Percentiles rank a stretch among this genome's conserved stretches.
Conservation (phyloP, 2,888 invertebrate species). For the Ectemnius lituratus region DNA sequence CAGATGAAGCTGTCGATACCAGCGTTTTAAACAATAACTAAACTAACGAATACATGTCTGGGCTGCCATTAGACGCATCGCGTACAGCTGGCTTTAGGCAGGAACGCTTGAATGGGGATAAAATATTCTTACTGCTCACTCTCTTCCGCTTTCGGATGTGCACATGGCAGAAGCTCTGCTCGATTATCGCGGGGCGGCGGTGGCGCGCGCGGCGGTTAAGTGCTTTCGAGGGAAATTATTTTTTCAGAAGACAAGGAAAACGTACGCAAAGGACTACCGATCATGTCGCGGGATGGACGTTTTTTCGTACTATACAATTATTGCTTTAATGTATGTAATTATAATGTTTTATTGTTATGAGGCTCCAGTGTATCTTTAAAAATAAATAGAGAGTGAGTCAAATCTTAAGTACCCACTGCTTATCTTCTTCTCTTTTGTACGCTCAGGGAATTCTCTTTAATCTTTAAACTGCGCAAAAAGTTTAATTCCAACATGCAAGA, state of each 20-base stretch:
- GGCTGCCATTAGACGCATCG: too few species aligned
- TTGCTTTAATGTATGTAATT: conserved; percentile 55
- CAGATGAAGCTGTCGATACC: too few species aligned
- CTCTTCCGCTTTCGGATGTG: conserved; percentile 52
- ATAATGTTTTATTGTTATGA: conserved; percentile 54
- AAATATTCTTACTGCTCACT: conserved; percentile 54
- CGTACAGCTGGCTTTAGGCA: not conserved
- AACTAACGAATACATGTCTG: too few species aligned
- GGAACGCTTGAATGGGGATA: conserved; percentile 35
- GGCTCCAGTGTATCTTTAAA: conserved; percentile 57
- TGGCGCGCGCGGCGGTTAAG: not conserved
- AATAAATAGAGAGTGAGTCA: conserved; percentile 60
- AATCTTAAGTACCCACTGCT: conserved; percentile 4
- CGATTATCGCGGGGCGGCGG: conserved; percentile 1
- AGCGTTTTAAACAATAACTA: too few species aligned
- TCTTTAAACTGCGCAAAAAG: too few species aligned
- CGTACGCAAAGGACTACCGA: conserved; percentile 18
- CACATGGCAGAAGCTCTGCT: conserved; percentile 21
- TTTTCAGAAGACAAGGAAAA: conserved; percentile 26
- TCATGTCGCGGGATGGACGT: conserved; percentile 33
- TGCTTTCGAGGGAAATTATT: conserved; percentile 36
- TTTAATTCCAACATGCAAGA: too few species aligned
- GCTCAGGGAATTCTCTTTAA: too few species aligned
- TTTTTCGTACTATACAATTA: conserved; percentile 46
- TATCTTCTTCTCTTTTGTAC: too few species aligned